Evolutionary conservation across 2,797 vertebrate genomes (phyloP).

Genomic region (Glyptemys insculpta): DNA sequence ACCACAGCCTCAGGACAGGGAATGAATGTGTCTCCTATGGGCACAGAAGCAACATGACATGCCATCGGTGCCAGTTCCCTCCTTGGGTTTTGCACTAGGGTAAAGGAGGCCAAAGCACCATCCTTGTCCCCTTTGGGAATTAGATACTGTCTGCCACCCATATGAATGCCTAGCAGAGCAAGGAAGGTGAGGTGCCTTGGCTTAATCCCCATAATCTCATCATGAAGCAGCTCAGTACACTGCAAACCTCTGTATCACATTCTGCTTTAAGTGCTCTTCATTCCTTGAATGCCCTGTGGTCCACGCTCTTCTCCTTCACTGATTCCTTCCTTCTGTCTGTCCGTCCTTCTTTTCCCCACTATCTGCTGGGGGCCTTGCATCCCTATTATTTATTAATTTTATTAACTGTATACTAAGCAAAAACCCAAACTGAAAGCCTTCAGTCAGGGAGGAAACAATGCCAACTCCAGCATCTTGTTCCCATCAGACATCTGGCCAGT

Average conservation of each 20-base stretch:
- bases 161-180: not conserved
- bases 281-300: not conserved
- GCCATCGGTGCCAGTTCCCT: not conserved
- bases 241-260: not conserved
- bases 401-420: rapidly evolving
- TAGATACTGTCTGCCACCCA: not conserved
- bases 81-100: rapidly evolving
- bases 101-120: not conserved
- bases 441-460: not conserved
- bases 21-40: not conserved
- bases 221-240: not conserved
- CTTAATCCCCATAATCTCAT: not conserved
- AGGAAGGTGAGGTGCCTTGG: not conserved
- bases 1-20: not conserved
- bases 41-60: rapidly evolving
- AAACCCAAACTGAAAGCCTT: not conserved
- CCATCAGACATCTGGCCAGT: not conserved
- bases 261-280: not conserved
- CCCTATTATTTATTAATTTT: not conserved
- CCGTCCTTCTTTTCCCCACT: not conserved
- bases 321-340: not conserved
- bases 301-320: not conserved
- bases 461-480: not conserved
- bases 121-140: not conserved
- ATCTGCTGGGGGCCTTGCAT: not conserved